Base-by-base conservation (phyloP, 2,888 invertebrate species). In the Melangyna quadrimaculata region DNA sequence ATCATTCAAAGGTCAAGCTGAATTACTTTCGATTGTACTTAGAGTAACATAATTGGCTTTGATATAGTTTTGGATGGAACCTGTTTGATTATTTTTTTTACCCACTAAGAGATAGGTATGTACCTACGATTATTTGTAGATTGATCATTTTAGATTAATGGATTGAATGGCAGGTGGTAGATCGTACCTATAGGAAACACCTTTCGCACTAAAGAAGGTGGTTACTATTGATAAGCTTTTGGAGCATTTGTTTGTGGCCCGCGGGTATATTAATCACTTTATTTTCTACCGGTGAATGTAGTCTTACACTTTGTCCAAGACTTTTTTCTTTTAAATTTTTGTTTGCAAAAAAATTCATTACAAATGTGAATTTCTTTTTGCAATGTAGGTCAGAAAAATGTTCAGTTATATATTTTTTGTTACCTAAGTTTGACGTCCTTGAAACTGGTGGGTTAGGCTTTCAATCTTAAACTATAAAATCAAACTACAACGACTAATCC, bases 171-270 rank as follows among this genome's bases (percentile, higher is more conserved):
- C 63, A 63, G 43, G 63, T 40, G 43, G n/a, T 7, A 14, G 3
- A 3, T 29, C 4, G 14, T 37, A 37, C n/a, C 5, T 8, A 17
- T 43, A 40, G 3, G 27, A 63, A 40, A 63, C n/a, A 24, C 22
- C 19, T 59, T 59, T 19, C 5, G 63, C 10, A 27, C 27, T n/a
- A n/a, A 24, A 27, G n/a, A 43, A 27, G 22, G 40, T 43, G 43
- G n/a, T 40, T 63, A 43, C 27, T 10, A 63, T 43, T 63, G 63
- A 63, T 63, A 63, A 63, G 40, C 27, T 63, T 43, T 63, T 63
- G 63, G 43, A 63, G 63, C 43, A 43, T 61, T 40, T 40, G 27
- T 59, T 59, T 59, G 37, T 59, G 8, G 10, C 55, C 29, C 17
- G 7, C 0, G 17, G 55, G 17, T 2, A 17, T 17, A 55, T 55